These are phyloP conservation scores for Hermodice carunculata DNA, from an alignment of 2,888 invertebrate genomes.

Conservation along the genomic window DNA sequence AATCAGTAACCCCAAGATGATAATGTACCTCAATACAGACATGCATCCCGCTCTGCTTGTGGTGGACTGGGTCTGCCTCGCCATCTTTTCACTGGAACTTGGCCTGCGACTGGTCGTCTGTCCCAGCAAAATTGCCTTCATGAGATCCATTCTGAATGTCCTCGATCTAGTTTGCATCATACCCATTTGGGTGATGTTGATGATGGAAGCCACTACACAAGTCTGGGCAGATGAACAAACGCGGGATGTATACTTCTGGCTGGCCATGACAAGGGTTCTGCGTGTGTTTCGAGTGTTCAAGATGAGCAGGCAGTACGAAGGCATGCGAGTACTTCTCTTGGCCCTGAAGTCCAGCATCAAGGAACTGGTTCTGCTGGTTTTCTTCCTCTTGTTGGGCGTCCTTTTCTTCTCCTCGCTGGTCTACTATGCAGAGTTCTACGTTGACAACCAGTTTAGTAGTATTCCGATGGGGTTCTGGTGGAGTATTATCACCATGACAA, in stretches of 20 bases:
- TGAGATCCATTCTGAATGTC: neutral
- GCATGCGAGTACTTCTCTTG: slow-evolving; percentile 30
- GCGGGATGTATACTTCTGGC: slow-evolving; percentile 7
- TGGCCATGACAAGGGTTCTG: slow-evolving; percentile 22
- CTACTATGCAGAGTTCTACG: slow-evolving; percentile 33
- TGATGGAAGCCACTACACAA: too few species aligned
- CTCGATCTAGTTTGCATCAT: neutral
- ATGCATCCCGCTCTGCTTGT: too few species aligned
- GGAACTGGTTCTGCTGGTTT: slow-evolving; percentile 33
- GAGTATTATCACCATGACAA: slow-evolving; percentile 54
- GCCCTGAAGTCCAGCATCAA: slow-evolving; percentile 24
- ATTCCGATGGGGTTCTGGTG: slow-evolving; percentile 50
- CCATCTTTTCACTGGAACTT: too few species aligned
- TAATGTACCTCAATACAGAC: too few species aligned
- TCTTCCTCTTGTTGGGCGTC: slow-evolving; percentile 29
- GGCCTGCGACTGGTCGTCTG: too few species aligned
- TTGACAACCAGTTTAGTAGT: slow-evolving; percentile 40
- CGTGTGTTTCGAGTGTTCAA: slow-evolving; percentile 31
- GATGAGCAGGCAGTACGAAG: slow-evolving; percentile 27
- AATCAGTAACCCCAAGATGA: too few species aligned
- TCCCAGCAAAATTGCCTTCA: too few species aligned
- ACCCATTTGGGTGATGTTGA: too few species aligned
- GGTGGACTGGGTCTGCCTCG: too few species aligned
- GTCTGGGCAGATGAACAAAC: slow-evolving; percentile 11
- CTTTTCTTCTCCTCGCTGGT: slow-evolving; percentile 35